Conservation (phyloP, 2,797 vertebrate genomes). For the Denticeps clupeoides region DNA sequence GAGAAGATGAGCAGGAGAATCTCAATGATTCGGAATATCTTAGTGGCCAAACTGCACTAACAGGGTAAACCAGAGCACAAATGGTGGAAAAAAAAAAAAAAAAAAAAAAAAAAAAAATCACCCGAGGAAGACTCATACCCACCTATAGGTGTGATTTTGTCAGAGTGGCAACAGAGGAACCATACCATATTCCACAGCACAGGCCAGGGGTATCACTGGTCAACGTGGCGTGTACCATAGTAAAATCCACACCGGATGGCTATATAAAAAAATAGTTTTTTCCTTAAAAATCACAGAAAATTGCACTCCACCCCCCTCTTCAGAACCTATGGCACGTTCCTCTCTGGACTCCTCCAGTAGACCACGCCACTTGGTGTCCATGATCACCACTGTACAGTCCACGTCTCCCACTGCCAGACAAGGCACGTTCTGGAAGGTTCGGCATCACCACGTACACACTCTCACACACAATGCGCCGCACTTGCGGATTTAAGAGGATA, state of each 20-base stretch:
- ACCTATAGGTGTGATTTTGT: constrained; percentile 76
- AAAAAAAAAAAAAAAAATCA: neutral
- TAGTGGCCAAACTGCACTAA: too few species aligned
- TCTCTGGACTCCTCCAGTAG: too few species aligned
- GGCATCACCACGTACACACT: constrained; percentile 5
- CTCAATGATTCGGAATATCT: too few species aligned
- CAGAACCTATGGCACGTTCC: too few species aligned
- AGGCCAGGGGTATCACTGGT: constrained; percentile 45
- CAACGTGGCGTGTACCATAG: constrained; percentile 33
- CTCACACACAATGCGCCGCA: constrained; percentile 20
- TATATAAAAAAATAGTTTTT: neutral
- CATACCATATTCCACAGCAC: constrained; percentile 74
- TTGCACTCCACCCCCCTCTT: too few species aligned
- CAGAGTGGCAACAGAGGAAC: constrained; percentile 73
- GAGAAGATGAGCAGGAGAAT: too few species aligned
- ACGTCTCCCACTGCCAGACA: neutral
- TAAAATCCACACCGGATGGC: constrained; percentile 12
- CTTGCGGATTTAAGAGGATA: constrained; percentile 79
- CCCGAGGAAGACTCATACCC: constrained; percentile 41
- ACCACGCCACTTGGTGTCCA: too few species aligned
- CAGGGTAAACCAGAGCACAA: neutral
- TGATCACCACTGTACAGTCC: too few species aligned
- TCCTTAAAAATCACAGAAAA: too few species aligned
- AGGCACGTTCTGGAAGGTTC: constrained; percentile 11
- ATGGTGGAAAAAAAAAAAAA: neutral